A percentile compares a stretch with the other conserved stretches of the same genome.
These are phyloP conservation scores for Tryphoninae sp. DNA, from an alignment of 2,888 invertebrate species.

Conservation along the genomic window DNA sequence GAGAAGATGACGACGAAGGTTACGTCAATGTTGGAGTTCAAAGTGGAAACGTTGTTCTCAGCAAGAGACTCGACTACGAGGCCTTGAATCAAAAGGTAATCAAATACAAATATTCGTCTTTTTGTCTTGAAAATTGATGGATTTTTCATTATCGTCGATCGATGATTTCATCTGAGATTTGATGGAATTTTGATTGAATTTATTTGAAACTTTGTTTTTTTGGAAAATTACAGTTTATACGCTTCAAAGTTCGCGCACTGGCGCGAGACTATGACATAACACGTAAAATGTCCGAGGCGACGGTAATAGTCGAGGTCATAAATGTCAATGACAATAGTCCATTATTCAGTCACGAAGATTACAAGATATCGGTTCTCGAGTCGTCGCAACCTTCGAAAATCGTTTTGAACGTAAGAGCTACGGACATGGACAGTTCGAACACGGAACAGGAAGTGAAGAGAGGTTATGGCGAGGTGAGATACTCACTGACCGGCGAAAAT, in stretches of 20 bases:
- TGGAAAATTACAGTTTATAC: slow-evolving; percentile 76
- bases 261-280: slow-evolving; percentile 80
- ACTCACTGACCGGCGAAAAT: slow-evolving; percentile 88
- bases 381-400: slow-evolving; percentile 86
- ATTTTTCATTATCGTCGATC: not conserved
- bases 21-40: slow-evolving; percentile 83
- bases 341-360: slow-evolving; percentile 86
- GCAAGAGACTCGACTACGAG: slow-evolving; percentile 90
- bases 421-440: slow-evolving; percentile 86
- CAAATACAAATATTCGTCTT: no score
- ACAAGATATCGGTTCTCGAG: slow-evolving; percentile 88
- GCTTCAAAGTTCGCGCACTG: slow-evolving; percentile 82
- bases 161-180: not conserved
- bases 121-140: not conserved
- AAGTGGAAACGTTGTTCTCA: slow-evolving; percentile 89
- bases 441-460: slow-evolving; percentile 82
- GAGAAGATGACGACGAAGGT: slow-evolving; percentile 75
- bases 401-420: slow-evolving; percentile 87
- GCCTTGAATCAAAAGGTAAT: slow-evolving; percentile 84
- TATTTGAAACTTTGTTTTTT: not conserved
- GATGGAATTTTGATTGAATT: not conserved
- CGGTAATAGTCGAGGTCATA: slow-evolving; percentile 86
- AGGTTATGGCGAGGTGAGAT: slow-evolving; percentile 88
- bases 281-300: slow-evolving; percentile 85
- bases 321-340: slow-evolving; percentile 92